phyloP scores from a whole-genome alignment of 92 coral and sea anemone genomes.

The Parazoanthus darwini region DNA sequence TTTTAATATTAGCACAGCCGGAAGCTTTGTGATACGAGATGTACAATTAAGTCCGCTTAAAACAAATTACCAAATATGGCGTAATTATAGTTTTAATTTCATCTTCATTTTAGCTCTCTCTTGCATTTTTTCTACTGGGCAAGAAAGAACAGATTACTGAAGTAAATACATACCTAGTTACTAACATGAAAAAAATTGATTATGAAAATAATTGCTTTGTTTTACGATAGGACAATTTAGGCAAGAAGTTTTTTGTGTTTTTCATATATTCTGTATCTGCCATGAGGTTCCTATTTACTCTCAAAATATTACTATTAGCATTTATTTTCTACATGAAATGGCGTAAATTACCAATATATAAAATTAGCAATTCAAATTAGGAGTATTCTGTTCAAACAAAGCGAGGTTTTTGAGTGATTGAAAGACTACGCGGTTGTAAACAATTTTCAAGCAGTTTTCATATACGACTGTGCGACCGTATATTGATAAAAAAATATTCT shows the following conservation, averaged over 20 bases:
- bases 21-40: no score
- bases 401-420: neutral
- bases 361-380: conserved; percentile 40
- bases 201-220: no score
- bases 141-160: no score
- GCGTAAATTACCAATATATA: neutral
- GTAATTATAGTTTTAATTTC: no score
- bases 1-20: no score
- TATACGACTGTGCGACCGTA: neutral
- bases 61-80: no score
- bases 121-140: no score
- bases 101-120: no score
- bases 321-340: neutral
- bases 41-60: no score
- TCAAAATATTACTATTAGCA: neutral
- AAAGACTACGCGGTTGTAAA: neutral
- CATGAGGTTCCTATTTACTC: neutral
- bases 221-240: neutral
- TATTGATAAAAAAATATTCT: neutral
- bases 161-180: no score
- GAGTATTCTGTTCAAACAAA: neutral
- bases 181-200: no score
- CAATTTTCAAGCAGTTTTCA: neutral
- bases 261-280: neutral
- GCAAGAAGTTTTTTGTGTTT: no score